Base-by-base conservation (phyloP, 2,113 vertebrate genomes). In the Phoenicopterus ruber region DNA sequence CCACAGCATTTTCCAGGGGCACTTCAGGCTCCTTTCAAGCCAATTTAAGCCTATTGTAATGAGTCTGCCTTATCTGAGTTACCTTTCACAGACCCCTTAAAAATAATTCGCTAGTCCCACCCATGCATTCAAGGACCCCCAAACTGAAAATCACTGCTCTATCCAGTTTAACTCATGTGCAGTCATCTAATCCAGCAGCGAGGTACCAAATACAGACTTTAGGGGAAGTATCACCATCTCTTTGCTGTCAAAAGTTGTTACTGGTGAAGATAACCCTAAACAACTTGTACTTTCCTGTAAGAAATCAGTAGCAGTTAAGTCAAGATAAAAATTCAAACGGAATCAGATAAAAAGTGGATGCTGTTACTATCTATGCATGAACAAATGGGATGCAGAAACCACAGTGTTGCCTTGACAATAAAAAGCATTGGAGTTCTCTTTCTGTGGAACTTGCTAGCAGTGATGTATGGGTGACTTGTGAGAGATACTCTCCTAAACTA, bases 401-500 rank as follows among this genome's bases (percentile, higher is more conserved):
- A 86, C 90, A 70, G 78, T 91, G 91, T 95, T 96, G 89, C 93
- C 95, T 93, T 97, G 96, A 96, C 91, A 97, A 95, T 96, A 95
- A 77, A 97, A 95, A 94, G 86, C 94, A 81, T 13, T n/a, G 59
- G 77, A 90, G 73, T 90, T 55, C 63, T 88, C 79, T 65, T 93
- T 94, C 82, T 93, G 79, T 86, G 88, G 69, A 95, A 88, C 82
- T 93, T 84, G 55, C 58, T 95, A 91, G 82, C 91, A 85, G 59
- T 91, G 77, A 96, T 97, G 55, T 78, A 85, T 80, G 88, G 80
- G 84, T 71, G 96, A 97, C 95, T 85, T 79, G 63, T 31, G 42
- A 86, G 78, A 93, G 94, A 94, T 84, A 97, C 54, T 91, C 87
- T 85, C 59, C 67, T 88, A 65, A 93, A 93, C 79, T 94, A 94